Evolutionary conservation across 2,888 invertebrate species (phyloP).

Genomic region (Acanthosoma haemorrhoidale): DNA sequence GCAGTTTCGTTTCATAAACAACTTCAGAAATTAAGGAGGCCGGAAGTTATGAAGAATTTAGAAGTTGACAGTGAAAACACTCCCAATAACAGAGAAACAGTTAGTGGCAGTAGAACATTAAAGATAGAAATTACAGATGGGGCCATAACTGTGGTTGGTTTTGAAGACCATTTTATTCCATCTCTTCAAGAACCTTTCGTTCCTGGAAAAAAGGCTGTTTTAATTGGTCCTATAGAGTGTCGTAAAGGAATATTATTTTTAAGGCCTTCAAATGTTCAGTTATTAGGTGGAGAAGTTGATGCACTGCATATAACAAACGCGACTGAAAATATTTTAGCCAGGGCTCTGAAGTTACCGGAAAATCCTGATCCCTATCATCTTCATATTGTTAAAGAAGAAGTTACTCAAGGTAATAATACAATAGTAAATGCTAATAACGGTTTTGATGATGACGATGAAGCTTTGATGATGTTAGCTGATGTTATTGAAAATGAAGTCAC

Average conservation of each 20-base stretch:
- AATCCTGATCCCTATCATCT: constrained; percentile 34
- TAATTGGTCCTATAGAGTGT: constrained; percentile 49
- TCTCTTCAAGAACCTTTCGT: constrained; percentile 40
- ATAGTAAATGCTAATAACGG: constrained; percentile 19
- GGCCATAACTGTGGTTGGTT: constrained; percentile 39
- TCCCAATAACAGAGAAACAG: constrained; percentile 35
- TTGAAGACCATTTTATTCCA: constrained; percentile 42
- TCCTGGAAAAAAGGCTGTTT: constrained; percentile 44
- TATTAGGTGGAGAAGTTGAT: constrained; percentile 52
- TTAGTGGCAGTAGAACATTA: constrained; percentile 37
- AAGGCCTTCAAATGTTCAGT: constrained; percentile 45
- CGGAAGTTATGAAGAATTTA: constrained; percentile 38
- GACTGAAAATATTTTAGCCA: constrained; percentile 44
- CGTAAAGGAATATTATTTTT: constrained; percentile 50
- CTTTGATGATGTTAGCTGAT: constrained; percentile 37
- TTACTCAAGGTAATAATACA: background rate
- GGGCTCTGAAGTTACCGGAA: constrained; percentile 43
- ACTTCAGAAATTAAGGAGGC: constrained; percentile 38
- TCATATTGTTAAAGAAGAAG: background rate
- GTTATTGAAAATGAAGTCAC: constrained; percentile 34
- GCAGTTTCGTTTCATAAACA: constrained; percentile 42
- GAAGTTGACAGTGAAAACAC: constrained; percentile 33
- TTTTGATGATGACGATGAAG: constrained; percentile 39
- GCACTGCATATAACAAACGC: constrained; percentile 44
- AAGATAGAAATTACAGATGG: constrained; percentile 43